Conservation (phyloP, 2,113 vertebrate species). For the Caloenas nicobarica region DNA sequence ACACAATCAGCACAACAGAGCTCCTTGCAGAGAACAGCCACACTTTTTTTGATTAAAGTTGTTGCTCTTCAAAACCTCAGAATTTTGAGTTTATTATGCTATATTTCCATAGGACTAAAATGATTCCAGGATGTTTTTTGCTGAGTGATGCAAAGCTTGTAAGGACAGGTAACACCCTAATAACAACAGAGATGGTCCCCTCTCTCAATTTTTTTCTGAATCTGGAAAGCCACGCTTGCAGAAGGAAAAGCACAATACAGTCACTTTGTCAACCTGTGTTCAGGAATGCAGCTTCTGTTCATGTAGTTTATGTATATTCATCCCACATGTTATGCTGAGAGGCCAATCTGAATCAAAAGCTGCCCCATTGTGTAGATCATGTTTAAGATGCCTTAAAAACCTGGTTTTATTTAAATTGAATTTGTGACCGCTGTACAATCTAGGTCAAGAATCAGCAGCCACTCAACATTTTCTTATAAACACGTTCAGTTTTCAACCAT, state of each 20-base stretch:
- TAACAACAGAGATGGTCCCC: background rate
- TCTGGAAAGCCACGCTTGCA: background rate
- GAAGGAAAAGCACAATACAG: background rate
- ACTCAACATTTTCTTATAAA: conserved; percentile 39
- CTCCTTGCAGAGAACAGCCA: background rate
- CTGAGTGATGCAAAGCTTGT: background rate
- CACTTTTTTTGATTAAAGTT: background rate
- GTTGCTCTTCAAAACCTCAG: background rate
- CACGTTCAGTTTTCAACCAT: conserved; percentile 43
- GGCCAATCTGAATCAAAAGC: conserved; percentile 16
- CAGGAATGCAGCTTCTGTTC: background rate
- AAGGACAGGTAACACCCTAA: background rate
- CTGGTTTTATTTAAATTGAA: background rate
- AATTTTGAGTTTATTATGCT: background rate
- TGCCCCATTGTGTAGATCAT: background rate
- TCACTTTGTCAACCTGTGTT: background rate
- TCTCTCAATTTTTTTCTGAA: background rate
- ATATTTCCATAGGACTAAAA: background rate
- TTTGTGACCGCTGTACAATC: background rate
- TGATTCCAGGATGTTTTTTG: background rate
- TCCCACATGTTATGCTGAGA: background rate
- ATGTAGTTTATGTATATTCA: background rate
- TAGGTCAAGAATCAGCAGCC: conserved; percentile 58
- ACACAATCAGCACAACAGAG: background rate
- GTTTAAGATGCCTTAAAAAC: background rate